Conservation (phyloP, 2,888 invertebrate species). For the Drosophila austrosaltans region DNA sequence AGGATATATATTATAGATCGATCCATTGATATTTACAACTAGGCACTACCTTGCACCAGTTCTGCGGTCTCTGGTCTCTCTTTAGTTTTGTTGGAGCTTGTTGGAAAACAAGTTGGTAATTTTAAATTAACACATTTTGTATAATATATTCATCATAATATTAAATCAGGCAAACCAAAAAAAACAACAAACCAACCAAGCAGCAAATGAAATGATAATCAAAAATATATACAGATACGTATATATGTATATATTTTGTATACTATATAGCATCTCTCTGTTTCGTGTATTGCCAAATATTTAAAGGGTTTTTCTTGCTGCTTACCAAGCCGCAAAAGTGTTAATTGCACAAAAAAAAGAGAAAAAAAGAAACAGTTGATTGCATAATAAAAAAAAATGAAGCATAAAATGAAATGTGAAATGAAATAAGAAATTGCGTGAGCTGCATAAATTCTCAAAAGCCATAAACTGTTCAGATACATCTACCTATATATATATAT, state of each 20-base stretch:
- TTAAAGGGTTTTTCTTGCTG: slow-evolving; percentile 37
- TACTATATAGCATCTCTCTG: slow-evolving; percentile 2
- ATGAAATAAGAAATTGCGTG: slow-evolving; percentile 61
- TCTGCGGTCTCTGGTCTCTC: slow-evolving; percentile 16
- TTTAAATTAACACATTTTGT: slow-evolving; percentile 59
- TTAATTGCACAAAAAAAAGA: slow-evolving; percentile 38
- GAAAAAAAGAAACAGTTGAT: slow-evolving; percentile 41
- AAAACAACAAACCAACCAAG: slow-evolving; percentile 21
- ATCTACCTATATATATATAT: background rate
- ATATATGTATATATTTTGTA: slow-evolving; percentile 20
- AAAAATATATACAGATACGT: slow-evolving; percentile 28
- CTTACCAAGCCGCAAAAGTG: slow-evolving; percentile 33
- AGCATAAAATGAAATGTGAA: slow-evolving; percentile 35
- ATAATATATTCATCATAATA: slow-evolving; percentile 50
- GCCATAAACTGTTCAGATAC: slow-evolving; percentile 43
- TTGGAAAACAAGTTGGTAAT: slow-evolving; percentile 65
- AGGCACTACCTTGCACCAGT: slow-evolving; percentile 50
- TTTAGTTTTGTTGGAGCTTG: slow-evolving; percentile 31
- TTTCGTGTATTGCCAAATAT: slow-evolving; percentile 52
- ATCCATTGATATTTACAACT: background rate
- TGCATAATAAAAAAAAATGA: slow-evolving; percentile 54
- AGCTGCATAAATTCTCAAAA: slow-evolving; percentile 67
- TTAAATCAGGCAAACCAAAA: slow-evolving; percentile 40
- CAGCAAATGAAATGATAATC: slow-evolving; percentile 40
- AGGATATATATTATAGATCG: background rate